These are phyloP conservation scores for Agriopis marginaria DNA, from an alignment of 2,888 invertebrate genomes.

Conservation along the genomic window DNA sequence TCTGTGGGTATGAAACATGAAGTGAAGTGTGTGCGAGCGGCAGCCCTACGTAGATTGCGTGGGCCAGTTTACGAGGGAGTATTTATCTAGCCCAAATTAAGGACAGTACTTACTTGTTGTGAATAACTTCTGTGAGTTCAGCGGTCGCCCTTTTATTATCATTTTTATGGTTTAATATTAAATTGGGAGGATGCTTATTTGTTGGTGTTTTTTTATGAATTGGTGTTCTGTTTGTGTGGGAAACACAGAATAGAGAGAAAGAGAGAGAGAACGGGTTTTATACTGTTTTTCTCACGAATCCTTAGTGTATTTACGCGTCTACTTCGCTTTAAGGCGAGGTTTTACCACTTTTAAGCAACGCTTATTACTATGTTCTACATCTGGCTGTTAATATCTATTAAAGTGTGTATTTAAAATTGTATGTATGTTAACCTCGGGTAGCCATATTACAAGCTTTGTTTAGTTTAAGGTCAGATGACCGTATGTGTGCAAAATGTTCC, in stretches of 20 bases:
- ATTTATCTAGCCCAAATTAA: conserved; percentile 39
- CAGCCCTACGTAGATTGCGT: conserved; percentile 39
- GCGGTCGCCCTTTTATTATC: neutral
- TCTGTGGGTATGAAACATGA: neutral
- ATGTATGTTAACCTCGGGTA: no score
- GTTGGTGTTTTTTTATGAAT: neutral
- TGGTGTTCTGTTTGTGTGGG: neutral
- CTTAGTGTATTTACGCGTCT: no score
- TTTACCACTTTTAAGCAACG: no score
- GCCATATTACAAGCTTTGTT: no score
- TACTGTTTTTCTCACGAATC: no score
- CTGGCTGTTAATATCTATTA: no score
- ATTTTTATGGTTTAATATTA: conserved; percentile 9
- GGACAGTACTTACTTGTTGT: conserved; percentile 20
- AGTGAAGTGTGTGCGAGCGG: neutral
- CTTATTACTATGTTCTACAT: no score
- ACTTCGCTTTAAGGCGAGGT: no score
- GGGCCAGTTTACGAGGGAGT: conserved; percentile 35
- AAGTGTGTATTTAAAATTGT: no score
- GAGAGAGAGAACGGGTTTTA: neutral
- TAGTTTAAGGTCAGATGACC: no score
- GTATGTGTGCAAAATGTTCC: no score
- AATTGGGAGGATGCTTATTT: neutral
- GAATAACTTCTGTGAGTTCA: conserved; percentile 14
- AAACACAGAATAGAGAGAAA: neutral